These are phyloP conservation scores for Oreortyx pictus DNA, from an alignment of 2,797 vertebrate species.

Conservation along the genomic window DNA sequence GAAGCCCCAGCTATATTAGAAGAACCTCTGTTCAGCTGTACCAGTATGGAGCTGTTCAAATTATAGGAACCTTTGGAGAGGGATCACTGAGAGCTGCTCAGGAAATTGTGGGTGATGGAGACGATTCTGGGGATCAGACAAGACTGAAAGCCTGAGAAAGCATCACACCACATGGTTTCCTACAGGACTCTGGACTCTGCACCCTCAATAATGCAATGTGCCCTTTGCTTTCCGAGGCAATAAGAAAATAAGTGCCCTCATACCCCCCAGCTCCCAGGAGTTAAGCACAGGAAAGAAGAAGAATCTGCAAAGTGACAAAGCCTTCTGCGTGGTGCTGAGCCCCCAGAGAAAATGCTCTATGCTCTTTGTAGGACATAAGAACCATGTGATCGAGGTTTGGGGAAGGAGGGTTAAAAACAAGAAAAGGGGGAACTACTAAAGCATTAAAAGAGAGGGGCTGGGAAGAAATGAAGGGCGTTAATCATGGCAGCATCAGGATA, in stretches of 20 bases:
- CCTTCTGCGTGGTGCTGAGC: not conserved
- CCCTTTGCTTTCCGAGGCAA: not conserved
- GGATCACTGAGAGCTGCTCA: not conserved
- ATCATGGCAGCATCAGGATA: not conserved
- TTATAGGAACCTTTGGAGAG: not conserved
- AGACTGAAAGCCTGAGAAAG: not conserved
- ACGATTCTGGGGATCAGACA: fast-evolving
- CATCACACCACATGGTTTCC: not conserved
- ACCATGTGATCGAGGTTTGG: not conserved
- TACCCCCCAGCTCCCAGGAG: not conserved
- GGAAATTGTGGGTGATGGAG: not conserved
- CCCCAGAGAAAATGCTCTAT: not conserved
- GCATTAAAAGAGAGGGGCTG: not conserved
- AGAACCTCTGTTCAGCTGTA: not conserved
- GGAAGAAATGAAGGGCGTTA: slow-evolving; percentile 1
- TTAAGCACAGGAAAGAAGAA: not conserved
- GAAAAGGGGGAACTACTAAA: not conserved
- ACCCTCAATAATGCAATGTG: not conserved
- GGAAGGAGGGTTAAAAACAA: slow-evolving; percentile 10
- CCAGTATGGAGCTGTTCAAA: not conserved
- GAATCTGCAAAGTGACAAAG: not conserved
- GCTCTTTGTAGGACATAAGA: not conserved
- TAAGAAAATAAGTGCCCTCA: not conserved
- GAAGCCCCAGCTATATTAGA: not conserved
- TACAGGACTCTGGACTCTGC: not conserved